Percentiles rank a stretch among this genome's conserved stretches.
Evolutionary conservation across 2,797 vertebrate species (phyloP).

Genomic region (Nyctalus aviator): DNA sequence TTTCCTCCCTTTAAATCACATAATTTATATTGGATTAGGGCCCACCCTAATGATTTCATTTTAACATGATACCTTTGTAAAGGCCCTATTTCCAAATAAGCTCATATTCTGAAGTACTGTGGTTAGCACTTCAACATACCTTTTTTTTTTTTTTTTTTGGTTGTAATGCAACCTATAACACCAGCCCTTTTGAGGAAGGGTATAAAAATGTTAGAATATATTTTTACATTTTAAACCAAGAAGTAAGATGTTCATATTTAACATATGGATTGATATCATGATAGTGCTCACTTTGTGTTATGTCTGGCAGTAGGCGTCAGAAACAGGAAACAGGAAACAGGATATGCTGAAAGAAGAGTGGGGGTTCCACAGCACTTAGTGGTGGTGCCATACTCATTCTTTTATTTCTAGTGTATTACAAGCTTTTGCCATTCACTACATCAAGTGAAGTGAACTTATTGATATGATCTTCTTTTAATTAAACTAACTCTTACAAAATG

Average conservation of each 20-base stretch:
- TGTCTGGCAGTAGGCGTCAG: background rate
- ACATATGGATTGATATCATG: background rate
- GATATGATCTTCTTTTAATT: background rate
- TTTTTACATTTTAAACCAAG: background rate
- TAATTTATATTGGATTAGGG: background rate
- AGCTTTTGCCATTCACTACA: background rate
- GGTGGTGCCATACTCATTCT: background rate
- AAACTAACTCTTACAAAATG: background rate
- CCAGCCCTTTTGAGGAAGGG: background rate
- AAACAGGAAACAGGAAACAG: background rate
- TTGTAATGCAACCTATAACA: background rate
- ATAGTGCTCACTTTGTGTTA: background rate
- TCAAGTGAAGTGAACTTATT: background rate
- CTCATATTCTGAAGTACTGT: too few species aligned
- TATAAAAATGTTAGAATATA: background rate
- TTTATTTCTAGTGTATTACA: background rate
- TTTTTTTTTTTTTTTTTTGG: background rate
- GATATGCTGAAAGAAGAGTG: background rate
- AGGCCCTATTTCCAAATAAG: too few species aligned
- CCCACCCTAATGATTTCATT: background rate
- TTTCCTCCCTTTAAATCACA: background rate
- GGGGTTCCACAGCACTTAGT: background rate
- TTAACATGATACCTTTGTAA: background rate
- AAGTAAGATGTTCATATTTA: slow-evolving; percentile 20
- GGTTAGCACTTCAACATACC: too few species aligned